Conservation (phyloP, 2,797 vertebrate genomes). For the Loris lydekkerianus region DNA sequence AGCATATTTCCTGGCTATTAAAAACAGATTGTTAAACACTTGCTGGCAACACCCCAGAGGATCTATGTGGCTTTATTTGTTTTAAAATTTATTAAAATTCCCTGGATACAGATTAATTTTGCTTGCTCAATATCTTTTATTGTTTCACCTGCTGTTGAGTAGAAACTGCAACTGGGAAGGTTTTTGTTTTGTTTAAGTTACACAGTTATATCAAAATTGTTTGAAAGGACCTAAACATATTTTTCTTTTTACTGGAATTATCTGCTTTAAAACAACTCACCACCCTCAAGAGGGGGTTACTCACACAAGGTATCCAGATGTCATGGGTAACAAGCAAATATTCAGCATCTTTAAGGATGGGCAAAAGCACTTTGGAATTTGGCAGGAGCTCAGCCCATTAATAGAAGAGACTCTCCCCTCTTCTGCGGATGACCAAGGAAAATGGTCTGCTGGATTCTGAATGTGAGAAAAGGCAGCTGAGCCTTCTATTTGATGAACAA, state of each 20-base stretch:
- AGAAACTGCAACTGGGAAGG: conserved; percentile 74
- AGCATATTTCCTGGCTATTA: conserved; percentile 72
- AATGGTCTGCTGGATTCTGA: conserved; percentile 62
- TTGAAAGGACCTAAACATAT: conserved; percentile 69
- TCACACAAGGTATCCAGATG: conserved; percentile 77
- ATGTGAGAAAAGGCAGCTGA: conserved; percentile 77
- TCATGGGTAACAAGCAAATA: conserved; percentile 62
- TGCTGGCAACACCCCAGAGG: conserved; percentile 74
- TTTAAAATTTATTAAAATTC: conserved; percentile 84
- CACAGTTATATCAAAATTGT: conserved; percentile 74
- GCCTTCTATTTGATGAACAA: conserved; percentile 3
- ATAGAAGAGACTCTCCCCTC: conserved; percentile 65
- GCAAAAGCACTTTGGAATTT: conserved; percentile 67
- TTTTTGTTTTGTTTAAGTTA: conserved; percentile 65
- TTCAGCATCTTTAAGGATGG: conserved; percentile 65
- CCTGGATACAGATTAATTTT: conserved; percentile 81
- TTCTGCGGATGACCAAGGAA: conserved; percentile 73
- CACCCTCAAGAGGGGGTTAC: conserved; percentile 36
- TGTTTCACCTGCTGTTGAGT: conserved; percentile 87
- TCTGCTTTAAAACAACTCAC: conserved; percentile 60
- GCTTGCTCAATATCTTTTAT: conserved; percentile 84
- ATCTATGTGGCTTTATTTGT: conserved; percentile 82
- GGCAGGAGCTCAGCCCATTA: conserved; percentile 56
- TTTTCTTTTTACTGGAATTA: conserved; percentile 71
- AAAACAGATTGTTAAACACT: conserved; percentile 84